These are phyloP conservation scores for Chironomus striatipennis DNA, from an alignment of 1,140 invertebrate species.

Conservation along the genomic window DNA sequence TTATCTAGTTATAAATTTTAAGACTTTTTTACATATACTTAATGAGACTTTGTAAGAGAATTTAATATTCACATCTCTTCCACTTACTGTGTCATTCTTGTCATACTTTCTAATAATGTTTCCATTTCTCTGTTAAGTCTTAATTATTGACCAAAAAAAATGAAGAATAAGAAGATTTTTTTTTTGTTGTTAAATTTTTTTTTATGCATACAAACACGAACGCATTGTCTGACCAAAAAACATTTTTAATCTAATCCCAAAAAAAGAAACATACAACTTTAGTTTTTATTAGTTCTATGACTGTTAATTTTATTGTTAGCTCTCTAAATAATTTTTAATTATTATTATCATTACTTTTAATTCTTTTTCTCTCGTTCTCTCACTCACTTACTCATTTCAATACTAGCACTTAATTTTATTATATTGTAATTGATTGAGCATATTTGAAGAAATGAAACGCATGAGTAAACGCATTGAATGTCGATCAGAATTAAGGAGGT, in stretches of 20 bases:
- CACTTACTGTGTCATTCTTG: not conserved
- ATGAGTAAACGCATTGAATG: too few species aligned
- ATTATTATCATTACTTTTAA: not conserved
- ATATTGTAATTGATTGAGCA: too few species aligned
- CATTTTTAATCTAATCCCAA: not conserved
- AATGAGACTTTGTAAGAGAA: too few species aligned
- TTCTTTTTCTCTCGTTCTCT: not conserved
- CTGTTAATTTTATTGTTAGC: not conserved
- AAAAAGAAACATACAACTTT: not conserved
- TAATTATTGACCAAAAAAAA: slow-evolving; percentile 1
- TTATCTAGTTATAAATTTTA: too few species aligned
- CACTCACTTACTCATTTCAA: too few species aligned
- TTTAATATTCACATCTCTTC: too few species aligned
- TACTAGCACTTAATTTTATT: not conserved
- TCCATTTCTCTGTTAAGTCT: not conserved
- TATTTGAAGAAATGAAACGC: too few species aligned
- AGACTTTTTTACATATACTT: too few species aligned
- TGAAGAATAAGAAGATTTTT: not conserved
- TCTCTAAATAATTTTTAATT: slow-evolving; percentile 6
- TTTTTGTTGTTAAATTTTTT: not conserved
- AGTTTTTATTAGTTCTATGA: not conserved
- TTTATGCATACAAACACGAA: not conserved
- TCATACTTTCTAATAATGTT: not conserved
- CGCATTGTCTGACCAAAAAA: not conserved
- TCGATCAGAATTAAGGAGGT: not conserved